Evolutionary conservation across 1,140 invertebrate genomes (phyloP).

Genomic region (Anthonomus grandis): DNA sequence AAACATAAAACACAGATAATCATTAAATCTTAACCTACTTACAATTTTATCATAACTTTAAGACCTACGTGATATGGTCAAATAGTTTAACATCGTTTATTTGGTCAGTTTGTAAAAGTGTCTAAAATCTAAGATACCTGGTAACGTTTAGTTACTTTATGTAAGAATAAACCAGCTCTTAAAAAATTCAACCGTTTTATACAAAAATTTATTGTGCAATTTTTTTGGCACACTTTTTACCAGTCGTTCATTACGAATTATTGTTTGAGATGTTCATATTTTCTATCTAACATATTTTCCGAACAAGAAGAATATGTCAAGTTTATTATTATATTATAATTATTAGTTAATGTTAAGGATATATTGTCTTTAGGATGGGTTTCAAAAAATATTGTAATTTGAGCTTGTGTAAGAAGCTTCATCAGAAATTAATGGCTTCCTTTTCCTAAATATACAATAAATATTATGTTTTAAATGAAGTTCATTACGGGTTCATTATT

Average conservation of each 20-base stretch:
- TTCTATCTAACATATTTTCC: not conserved
- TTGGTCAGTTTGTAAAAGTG: constrained; percentile 23
- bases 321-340: too few relatives aligned
- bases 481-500: not conserved
- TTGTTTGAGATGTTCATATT: constrained; percentile 12
- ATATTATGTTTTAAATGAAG: not conserved
- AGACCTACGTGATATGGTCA: constrained; percentile 12
- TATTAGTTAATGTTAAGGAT: too few relatives aligned
- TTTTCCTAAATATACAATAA: not conserved
- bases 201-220: constrained; percentile 6
- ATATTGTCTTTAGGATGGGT: too few relatives aligned
- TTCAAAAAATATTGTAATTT: constrained; percentile 6
- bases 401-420: not conserved
- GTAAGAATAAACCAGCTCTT: not conserved
- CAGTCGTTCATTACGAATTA: constrained; percentile 11
- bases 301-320: not conserved
- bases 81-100: not conserved
- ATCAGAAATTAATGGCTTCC: not conserved
- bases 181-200: constrained; percentile 2
- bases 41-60: constrained; percentile 4
- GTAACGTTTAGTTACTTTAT: constrained; percentile 13
- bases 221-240: constrained; percentile 13
- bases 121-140: constrained; percentile 18
- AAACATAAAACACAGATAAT: not conserved
- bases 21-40: constrained; percentile 5